Base-by-base conservation (phyloP, 1,140 invertebrate genomes). In the Leptinotarsa texana region DNA sequence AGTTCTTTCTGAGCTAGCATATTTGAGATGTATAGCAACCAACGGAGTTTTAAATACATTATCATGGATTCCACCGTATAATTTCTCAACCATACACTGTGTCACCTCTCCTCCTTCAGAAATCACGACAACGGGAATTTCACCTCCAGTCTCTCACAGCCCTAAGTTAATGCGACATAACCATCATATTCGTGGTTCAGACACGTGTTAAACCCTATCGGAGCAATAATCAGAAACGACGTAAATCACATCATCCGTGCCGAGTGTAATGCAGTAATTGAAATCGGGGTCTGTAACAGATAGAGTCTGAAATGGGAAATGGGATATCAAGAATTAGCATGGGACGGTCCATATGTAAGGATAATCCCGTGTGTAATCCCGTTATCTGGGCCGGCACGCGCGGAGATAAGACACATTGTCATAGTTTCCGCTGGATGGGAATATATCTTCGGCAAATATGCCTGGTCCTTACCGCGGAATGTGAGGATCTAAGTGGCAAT, bases 331-430 rank as follows among this genome's bases (percentile, higher is more conserved):
- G 77, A 75, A 78, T 78, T 78, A 78, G 77, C 77, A 78, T 78
- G 72, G 74, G 77, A 78, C 73, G 73, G 77, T 78, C 75, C 77
- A 78, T 78, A 78, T 78, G 77, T 78, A 78, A 78, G 74, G 77
- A 78, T 78, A 78, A 78, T 78, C 77, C 77, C 77, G 22, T 68
- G 77, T 78, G 77, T 78, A 78, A 78, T 78, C 75, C 77, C 72
- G 63, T 63, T 76, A 78, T 78, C 74, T 76, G 73, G 72, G 70
- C 63, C 33, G 71, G 72, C 72, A 73, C 77, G 73, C 75, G 73
- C 67, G 74, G 71, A 78, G 76, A 78, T 76, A 75, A 78, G 75
- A 78, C 77, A 78, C 72, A 74, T 75, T 76, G 74, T 76, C 76
- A 78, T 76, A 78, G 77, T 76, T 78, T 78, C 75, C 63, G 67